phyloP scores from a whole-genome alignment of 1,140 invertebrate species.

The Habropoda laboriosa region DNA sequence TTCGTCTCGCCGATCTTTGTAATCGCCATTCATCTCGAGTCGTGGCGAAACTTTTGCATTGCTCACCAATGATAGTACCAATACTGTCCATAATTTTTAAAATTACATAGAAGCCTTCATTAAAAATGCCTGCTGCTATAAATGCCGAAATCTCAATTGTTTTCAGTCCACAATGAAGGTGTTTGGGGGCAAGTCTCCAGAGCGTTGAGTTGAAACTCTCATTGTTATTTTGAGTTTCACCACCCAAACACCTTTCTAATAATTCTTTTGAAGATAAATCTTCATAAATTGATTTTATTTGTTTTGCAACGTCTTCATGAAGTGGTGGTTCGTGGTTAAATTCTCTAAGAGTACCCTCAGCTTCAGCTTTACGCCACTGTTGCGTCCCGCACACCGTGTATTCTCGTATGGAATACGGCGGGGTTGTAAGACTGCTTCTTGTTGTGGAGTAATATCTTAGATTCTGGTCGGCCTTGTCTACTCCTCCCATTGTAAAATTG shows the following conservation, averaged over 20 bases:
- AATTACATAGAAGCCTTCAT: conserved; percentile 9
- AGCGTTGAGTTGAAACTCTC: conserved; percentile 15
- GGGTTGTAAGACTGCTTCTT: too few relatives aligned
- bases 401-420: too few relatives aligned
- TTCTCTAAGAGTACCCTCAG: background rate
- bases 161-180: background rate
- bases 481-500: too few relatives aligned
- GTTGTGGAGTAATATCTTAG: too few relatives aligned
- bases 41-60: background rate
- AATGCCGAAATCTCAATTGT: conserved; percentile 8
- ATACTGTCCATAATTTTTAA: conserved; percentile 10
- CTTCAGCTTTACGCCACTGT: background rate
- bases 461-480: too few relatives aligned
- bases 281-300: conserved; percentile 26
- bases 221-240: conserved; percentile 20
- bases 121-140: conserved; percentile 20
- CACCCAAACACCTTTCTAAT: conserved; percentile 20
- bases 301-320: conserved; percentile 19
- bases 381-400: too few relatives aligned
- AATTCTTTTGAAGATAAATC: conserved; percentile 6
- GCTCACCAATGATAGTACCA: background rate
- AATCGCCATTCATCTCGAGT: background rate
- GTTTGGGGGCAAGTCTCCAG: conserved; percentile 11
- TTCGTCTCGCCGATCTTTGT: background rate
- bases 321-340: background rate